Percentiles rank a stretch among this genome's conserved stretches.
These are phyloP conservation scores for Pangasius djambal DNA, from an alignment of 2,797 vertebrate species.

Conservation along the genomic window DNA sequence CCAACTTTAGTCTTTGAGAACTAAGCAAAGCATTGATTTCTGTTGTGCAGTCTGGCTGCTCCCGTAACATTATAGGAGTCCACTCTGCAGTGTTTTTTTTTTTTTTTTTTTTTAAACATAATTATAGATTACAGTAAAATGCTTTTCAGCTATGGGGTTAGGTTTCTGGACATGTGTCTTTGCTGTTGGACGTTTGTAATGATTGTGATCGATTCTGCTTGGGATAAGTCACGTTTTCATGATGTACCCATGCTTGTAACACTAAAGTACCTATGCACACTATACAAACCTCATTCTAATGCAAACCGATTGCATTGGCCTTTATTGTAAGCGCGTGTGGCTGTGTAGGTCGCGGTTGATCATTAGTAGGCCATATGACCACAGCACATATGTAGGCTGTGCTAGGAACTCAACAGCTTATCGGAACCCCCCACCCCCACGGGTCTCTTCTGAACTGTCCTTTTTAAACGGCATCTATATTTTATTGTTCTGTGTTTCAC, in stretches of 20 bases:
- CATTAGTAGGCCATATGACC: neutral
- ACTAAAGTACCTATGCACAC: neutral
- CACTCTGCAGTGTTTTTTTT: neutral
- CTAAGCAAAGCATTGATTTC: too few species aligned
- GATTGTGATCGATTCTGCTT: too few species aligned
- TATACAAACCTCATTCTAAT: neutral
- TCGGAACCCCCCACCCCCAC: neutral
- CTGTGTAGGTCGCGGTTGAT: neutral
- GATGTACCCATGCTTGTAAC: neutral
- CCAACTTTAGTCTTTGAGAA: too few species aligned
- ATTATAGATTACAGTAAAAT: too few species aligned
- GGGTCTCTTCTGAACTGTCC: neutral
- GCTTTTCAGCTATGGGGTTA: too few species aligned
- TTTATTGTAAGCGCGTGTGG: slow-evolving; percentile 11
- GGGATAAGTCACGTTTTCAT: neutral
- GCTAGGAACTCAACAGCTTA: neutral
- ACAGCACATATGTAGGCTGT: neutral
- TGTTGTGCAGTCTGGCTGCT: too few species aligned
- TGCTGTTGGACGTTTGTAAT: neutral
- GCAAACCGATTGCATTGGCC: too few species aligned
- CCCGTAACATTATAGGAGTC: neutral
- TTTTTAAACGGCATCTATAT: neutral
- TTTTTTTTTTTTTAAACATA: too few species aligned
- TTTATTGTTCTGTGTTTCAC: neutral
- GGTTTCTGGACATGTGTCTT: neutral